These are phyloP conservation scores for Drosophila truncata DNA, from an alignment of 1,140 invertebrate species.

Conservation along the genomic window DNA sequence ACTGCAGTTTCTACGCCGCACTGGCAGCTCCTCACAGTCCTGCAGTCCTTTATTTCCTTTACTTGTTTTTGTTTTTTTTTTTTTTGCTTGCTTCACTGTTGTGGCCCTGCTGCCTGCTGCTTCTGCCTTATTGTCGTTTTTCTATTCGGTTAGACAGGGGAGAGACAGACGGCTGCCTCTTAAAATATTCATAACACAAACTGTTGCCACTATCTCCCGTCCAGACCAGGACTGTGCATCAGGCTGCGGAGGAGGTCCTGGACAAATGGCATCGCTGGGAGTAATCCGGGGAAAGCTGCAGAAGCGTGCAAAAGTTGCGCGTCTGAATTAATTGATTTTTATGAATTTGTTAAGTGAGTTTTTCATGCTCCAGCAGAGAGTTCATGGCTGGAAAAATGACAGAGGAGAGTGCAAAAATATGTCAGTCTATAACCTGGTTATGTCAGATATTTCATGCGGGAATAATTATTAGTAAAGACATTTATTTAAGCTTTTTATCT, in stretches of 20 bases:
- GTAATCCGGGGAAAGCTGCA: constrained; percentile 34
- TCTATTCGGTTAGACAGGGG: constrained; percentile 49
- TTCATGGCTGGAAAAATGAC: constrained; percentile 13
- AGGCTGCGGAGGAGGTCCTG: constrained; percentile 2
- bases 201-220: constrained; percentile 74
- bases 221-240: constrained; percentile 21
- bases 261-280: constrained; percentile 29
- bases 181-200: constrained; percentile 83
- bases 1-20: constrained; percentile 64
- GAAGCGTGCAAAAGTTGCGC: constrained; percentile 53
- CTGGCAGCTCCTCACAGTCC: constrained; percentile 20
- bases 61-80: no score
- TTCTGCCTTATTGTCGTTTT: constrained; percentile 45
- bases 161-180: constrained; percentile 55
- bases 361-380: constrained; percentile 28
- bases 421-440: constrained; percentile 8
- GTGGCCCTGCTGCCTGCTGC: constrained; percentile 23
- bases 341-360: constrained; percentile 70
- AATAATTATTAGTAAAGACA: constrained; percentile 3
- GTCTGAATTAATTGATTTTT: constrained; percentile 77
- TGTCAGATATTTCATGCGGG: neutral
- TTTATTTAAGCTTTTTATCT: neutral
- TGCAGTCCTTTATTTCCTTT: constrained; percentile 21
- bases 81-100: constrained; percentile 38
- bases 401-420: constrained; percentile 40